These are phyloP conservation scores for Ips typographus DNA, from an alignment of 1,140 invertebrate species.

Conservation along the genomic window DNA sequence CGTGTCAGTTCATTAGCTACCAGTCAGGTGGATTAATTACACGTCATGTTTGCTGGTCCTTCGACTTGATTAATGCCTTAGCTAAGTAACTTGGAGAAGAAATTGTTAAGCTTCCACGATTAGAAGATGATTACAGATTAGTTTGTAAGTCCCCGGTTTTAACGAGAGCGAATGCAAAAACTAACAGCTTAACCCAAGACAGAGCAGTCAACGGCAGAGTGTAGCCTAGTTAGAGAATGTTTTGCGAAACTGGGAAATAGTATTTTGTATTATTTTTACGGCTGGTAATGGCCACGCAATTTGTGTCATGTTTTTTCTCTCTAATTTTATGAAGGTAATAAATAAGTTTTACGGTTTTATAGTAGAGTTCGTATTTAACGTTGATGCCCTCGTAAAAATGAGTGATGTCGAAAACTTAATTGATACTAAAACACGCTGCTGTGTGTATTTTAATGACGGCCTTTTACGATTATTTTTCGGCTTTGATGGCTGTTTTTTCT, in stretches of 20 bases:
- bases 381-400: conserved; percentile 5
- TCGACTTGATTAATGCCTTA: no score
- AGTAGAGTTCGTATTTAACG: background rate
- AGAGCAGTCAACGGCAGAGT: background rate
- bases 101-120: no score
- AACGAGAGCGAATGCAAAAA: background rate
- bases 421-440: background rate
- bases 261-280: conserved; percentile 11
- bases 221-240: conserved; percentile 17
- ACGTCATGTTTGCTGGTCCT: no score
- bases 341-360: background rate
- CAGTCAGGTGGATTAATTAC: no score
- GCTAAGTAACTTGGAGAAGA: no score
- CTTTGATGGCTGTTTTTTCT: no score
- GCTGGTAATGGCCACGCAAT: background rate
- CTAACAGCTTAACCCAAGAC: background rate
- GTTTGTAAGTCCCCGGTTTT: no score
- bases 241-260: conserved; percentile 5
- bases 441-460: background rate
- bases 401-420: conserved; percentile 11
- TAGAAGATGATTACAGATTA: no score
- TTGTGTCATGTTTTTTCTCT: conserved; percentile 11
- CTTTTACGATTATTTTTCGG: no score
- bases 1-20: no score
- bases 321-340: conserved; percentile 7